phyloP scores from a whole-genome alignment of 2,888 invertebrate genomes.

The Mallateleia sp. region DNA sequence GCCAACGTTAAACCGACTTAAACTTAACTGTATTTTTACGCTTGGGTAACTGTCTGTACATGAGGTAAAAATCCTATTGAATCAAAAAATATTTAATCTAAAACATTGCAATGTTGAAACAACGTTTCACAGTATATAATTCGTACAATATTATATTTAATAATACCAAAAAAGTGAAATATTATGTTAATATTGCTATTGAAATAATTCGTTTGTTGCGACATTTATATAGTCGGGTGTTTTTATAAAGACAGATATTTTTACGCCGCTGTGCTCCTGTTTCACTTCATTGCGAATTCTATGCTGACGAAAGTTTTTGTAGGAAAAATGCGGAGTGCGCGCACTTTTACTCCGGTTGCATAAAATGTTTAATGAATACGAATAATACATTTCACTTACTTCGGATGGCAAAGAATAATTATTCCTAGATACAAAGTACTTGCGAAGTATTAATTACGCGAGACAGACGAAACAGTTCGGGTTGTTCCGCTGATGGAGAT shows the following conservation, averaged over 20 bases:
- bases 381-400: conserved; percentile 49
- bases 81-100: too few relatives aligned
- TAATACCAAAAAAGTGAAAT: too few relatives aligned
- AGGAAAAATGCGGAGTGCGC: conserved; percentile 25
- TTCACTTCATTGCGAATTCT: conserved; percentile 49
- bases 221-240: background rate
- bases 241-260: conserved; percentile 12
- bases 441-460: conserved; percentile 43
- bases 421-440: conserved; percentile 44
- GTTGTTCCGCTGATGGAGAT: background rate
- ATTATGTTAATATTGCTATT: too few relatives aligned
- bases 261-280: conserved; percentile 23
- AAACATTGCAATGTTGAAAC: too few relatives aligned
- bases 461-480: conserved; percentile 20
- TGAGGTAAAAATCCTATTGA: too few relatives aligned
- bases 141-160: too few relatives aligned
- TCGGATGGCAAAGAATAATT: conserved; percentile 30
- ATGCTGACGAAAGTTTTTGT: conserved; percentile 41
- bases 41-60: too few relatives aligned
- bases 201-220: conserved; percentile 15
- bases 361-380: conserved; percentile 32
- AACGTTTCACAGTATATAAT: too few relatives aligned
- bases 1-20: too few relatives aligned
- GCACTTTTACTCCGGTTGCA: conserved; percentile 33
- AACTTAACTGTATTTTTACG: too few relatives aligned